Percentiles rank a stretch among this genome's conserved stretches.
phyloP scores from a whole-genome alignment of 2,113 vertebrate species.

The Pseudopodoces humilis region DNA sequence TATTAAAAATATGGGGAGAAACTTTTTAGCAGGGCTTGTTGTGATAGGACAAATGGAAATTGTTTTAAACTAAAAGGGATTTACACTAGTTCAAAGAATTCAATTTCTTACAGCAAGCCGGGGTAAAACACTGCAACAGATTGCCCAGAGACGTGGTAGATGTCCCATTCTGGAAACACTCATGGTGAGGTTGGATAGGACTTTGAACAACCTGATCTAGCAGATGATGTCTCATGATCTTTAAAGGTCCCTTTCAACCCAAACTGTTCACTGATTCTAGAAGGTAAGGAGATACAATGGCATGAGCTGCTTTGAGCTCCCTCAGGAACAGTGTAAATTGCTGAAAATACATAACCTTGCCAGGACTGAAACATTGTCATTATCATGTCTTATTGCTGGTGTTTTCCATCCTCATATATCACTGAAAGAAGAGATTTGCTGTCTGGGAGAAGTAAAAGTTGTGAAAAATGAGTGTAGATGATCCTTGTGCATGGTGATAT shows the following conservation, averaged over 20 bases:
- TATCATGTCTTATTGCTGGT: conserved; percentile 14
- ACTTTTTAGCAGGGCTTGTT: not conserved
- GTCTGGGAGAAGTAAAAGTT: not conserved
- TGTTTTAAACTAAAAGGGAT: not conserved
- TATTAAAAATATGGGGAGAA: not conserved
- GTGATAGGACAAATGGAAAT: not conserved
- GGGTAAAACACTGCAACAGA: not conserved
- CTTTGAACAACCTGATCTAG: not conserved
- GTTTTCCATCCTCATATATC: not conserved
- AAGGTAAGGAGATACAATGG: not conserved
- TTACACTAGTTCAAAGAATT: not conserved
- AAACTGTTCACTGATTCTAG: not conserved
- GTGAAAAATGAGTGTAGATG: not conserved
- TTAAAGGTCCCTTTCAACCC: not conserved
- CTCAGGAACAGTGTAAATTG: not conserved
- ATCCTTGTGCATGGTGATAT: not conserved
- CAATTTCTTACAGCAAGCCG: not conserved
- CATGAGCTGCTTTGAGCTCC: not conserved
- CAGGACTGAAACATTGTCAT: not conserved
- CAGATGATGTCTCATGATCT: not conserved
- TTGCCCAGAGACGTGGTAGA: not conserved
- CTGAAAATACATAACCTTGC: not conserved
- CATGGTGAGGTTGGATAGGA: not conserved
- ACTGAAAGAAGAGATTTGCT: not conserved
- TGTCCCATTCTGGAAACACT: not conserved